Conservation (phyloP, 2,797 vertebrate genomes). For the Ibycter americanus region DNA sequence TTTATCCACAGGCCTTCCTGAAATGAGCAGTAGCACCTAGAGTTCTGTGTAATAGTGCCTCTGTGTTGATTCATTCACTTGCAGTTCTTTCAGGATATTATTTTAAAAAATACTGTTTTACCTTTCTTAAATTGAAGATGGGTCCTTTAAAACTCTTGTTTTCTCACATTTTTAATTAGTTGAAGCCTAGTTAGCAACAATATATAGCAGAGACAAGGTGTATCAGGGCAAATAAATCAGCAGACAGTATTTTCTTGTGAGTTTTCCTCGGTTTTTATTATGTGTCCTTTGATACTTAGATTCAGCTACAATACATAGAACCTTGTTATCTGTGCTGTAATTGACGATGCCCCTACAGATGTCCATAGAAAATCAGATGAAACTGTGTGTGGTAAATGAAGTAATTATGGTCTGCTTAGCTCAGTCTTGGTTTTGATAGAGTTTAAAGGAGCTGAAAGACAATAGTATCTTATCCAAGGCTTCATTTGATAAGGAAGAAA, state of each 20-base stretch:
- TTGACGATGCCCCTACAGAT: neutral
- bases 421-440: neutral
- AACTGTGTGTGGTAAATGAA: slow-evolving; percentile 5
- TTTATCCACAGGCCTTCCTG: neutral
- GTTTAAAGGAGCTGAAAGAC: slow-evolving; percentile 11
- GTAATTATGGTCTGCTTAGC: neutral
- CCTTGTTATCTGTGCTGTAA: neutral
- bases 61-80: neutral
- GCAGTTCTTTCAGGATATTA: neutral
- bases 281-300: neutral
- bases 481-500: neutral
- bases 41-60: neutral
- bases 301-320: neutral
- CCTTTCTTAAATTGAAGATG: neutral
- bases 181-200: neutral
- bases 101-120: neutral
- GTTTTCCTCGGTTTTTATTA: neutral
- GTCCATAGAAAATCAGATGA: neutral
- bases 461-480: neutral
- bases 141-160: neutral
- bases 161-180: slow-evolving; percentile 36
- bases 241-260: neutral
- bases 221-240: neutral
- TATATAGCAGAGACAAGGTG: neutral
- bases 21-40: neutral